These are phyloP conservation scores for Leptopilina drosophilae DNA, from an alignment of 2,888 invertebrate genomes.

Conservation along the genomic window DNA sequence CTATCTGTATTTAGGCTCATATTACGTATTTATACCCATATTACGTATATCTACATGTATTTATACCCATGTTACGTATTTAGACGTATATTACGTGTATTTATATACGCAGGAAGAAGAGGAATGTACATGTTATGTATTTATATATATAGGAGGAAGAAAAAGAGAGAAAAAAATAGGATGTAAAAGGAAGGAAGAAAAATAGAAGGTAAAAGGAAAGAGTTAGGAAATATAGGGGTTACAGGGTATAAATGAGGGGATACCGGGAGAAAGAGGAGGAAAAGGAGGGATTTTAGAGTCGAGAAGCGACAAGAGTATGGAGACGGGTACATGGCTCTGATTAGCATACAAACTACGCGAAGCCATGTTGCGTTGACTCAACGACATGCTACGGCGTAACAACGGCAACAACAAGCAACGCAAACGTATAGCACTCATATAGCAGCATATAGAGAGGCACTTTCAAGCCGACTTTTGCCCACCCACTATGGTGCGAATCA, in stretches of 20 bases:
- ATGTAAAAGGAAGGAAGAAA: too few relatives aligned
- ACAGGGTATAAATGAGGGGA: conserved; percentile 1
- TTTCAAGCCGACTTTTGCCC: conserved; percentile 46
- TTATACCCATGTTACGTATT: too few relatives aligned
- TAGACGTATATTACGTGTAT: too few relatives aligned
- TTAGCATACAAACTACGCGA: conserved; percentile 71
- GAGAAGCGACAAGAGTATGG: conserved; percentile 32
- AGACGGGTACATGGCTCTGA: conserved; percentile 64
- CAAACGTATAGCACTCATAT: conserved; percentile 9
- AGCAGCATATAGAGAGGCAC: conserved; percentile 30
- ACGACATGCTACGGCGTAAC: conserved; percentile 48
- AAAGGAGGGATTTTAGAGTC: conserved; percentile 17
- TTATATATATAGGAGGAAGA: too few relatives aligned
- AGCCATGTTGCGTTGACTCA: conserved; percentile 63
- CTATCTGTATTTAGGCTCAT: too few relatives aligned
- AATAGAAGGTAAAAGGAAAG: conserved; percentile 50
- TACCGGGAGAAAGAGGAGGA: conserved; percentile 6
- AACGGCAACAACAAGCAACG: conserved; percentile 35
- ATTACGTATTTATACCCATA: too few relatives aligned
- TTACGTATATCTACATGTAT: too few relatives aligned
- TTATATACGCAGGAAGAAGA: conserved; percentile 30
- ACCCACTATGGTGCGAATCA: conserved; percentile 57
- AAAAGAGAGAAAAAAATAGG: too few relatives aligned
- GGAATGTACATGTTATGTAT: too few relatives aligned
- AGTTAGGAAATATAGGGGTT: conserved; percentile 25